Conservation (phyloP, 2,888 invertebrate genomes). For the Dryomyza anilis region DNA sequence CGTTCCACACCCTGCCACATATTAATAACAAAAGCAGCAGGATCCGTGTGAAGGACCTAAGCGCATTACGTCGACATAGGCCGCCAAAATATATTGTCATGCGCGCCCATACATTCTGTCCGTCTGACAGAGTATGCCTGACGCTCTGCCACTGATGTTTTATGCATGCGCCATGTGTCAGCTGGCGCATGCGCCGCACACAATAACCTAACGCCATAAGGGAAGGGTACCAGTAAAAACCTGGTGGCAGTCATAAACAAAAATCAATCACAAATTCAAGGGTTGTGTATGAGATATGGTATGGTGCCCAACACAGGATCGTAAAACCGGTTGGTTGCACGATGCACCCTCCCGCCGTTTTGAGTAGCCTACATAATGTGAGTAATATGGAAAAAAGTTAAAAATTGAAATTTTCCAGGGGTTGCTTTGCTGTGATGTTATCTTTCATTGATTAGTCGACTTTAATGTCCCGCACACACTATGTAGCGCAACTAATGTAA, state of each 20-base stretch:
- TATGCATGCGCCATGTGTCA: conserved; percentile 15
- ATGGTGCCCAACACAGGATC: neutral
- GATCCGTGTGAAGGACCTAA: neutral
- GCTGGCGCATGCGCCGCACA: conserved; percentile 33
- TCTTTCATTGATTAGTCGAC: neutral
- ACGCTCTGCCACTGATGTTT: neutral
- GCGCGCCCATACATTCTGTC: neutral
- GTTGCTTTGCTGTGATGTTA: neutral
- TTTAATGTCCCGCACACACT: neutral
- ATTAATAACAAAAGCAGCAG: conserved; percentile 21
- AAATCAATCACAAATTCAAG: conserved; percentile 30
- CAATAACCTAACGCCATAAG: too few species aligned
- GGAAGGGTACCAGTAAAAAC: neutral
- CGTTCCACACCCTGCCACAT: neutral
- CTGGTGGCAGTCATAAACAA: neutral
- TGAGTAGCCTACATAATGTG: conserved; percentile 14
- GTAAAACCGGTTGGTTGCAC: too few species aligned
- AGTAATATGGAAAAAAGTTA: conserved; percentile 19
- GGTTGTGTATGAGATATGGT: neutral
- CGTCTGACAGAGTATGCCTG: neutral
- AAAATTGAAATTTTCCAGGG: neutral
- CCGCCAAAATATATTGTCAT: too few species aligned
- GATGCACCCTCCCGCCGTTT: too few species aligned
- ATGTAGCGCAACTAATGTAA: conserved; percentile 13
- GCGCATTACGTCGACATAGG: neutral